A percentile compares a stretch with the other conserved stretches of the same genome.
Evolutionary conservation across 2,113 vertebrate species (phyloP).

Genomic region (Bufo bufo): DNA sequence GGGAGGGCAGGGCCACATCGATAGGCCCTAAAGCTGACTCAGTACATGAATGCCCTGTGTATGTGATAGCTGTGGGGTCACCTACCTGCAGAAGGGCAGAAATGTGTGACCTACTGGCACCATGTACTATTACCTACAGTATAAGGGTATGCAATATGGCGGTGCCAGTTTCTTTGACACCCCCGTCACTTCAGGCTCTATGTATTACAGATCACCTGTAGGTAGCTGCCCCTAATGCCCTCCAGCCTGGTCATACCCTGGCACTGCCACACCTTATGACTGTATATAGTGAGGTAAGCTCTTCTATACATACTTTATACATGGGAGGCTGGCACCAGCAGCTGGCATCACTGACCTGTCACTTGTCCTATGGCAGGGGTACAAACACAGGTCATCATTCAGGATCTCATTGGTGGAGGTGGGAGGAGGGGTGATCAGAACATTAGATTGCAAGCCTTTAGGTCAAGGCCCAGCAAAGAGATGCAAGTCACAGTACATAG

Average conservation of each 20-base stretch:
- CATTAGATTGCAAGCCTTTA: slow-evolving; percentile 46
- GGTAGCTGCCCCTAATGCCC: neutral
- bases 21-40: too few relatives aligned
- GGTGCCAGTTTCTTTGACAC: neutral
- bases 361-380: neutral
- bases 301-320: too few relatives aligned
- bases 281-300: too few relatives aligned
- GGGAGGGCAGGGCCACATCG: too few relatives aligned
- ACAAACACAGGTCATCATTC: neutral
- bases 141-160: neutral
- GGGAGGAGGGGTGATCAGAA: too few relatives aligned
- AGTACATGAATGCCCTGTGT: too few relatives aligned
- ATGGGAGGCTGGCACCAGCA: neutral
- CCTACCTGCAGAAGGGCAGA: neutral
- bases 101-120: neutral
- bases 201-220: too few relatives aligned
- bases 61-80: too few relatives aligned
- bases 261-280: neutral
- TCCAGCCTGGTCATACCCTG: neutral
- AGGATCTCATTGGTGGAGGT: neutral
- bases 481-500: neutral
- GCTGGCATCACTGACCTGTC: neutral
- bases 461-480: slow-evolving; percentile 19
- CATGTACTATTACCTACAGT: neutral
- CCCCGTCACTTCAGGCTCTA: neutral